These are phyloP conservation scores for Pantherophis vulpinus DNA, from an alignment of 2,797 vertebrate species.

Conservation along the genomic window DNA sequence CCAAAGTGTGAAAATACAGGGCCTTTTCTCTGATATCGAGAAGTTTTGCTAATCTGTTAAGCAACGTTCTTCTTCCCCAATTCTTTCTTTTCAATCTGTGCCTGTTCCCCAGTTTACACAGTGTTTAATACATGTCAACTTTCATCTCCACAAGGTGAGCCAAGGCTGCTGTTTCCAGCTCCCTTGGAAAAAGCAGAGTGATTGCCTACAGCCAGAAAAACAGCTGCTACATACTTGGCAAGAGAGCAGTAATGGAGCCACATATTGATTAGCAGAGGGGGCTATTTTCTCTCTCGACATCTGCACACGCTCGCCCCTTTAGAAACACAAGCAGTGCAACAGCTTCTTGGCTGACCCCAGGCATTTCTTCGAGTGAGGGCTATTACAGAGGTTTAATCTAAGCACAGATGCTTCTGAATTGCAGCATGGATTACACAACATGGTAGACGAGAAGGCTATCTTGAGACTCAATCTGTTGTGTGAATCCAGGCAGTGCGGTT, in stretches of 20 bases:
- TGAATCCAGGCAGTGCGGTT: background rate
- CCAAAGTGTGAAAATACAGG: background rate
- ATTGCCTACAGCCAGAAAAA: conserved; percentile 15
- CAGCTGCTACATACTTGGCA: conserved; percentile 12
- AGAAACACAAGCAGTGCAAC: background rate
- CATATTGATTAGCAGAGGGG: conserved; percentile 3
- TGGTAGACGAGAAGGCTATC: background rate
- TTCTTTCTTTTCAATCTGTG: background rate
- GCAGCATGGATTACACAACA: background rate
- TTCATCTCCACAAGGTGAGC: conserved; percentile 12
- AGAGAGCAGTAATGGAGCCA: background rate
- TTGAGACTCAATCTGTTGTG: background rate
- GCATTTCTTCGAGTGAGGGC: background rate
- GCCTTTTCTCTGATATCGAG: background rate
- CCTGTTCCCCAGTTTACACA: background rate
- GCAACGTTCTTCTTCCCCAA: background rate
- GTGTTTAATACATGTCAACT: background rate
- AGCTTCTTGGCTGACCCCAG: background rate
- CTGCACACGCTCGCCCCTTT: background rate
- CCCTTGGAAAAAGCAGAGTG: conserved; percentile 10
- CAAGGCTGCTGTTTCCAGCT: conserved; percentile 14
- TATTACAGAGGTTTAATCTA: background rate
- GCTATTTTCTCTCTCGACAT: background rate
- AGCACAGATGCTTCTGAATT: background rate
- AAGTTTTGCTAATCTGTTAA: background rate